phyloP scores from a whole-genome alignment of 2,113 vertebrate species.

The Aspidoscelis tigris region DNA sequence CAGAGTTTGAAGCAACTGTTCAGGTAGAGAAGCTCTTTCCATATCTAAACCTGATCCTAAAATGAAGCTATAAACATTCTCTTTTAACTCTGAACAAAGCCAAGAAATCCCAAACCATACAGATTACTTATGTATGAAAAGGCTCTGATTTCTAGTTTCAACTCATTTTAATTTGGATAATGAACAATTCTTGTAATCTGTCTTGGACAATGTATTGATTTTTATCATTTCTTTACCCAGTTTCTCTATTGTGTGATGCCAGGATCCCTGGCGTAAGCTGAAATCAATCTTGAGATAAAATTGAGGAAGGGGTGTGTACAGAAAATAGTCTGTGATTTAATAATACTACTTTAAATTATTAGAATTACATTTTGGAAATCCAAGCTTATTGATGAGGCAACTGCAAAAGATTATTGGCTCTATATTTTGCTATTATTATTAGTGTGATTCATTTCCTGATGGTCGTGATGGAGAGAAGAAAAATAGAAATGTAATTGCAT shows the following conservation, averaged over 20 bases:
- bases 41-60: neutral
- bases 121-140: neutral
- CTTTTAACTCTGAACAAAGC: neutral
- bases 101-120: neutral
- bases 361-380: constrained; percentile 45
- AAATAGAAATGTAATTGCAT: constrained; percentile 37
- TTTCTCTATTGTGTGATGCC: neutral
- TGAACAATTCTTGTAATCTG: neutral
- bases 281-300: constrained; percentile 14
- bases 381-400: constrained; percentile 44
- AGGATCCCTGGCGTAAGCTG: neutral
- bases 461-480: constrained; percentile 30
- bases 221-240: neutral
- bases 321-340: constrained; percentile 22
- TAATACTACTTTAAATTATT: constrained; percentile 24
- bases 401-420: constrained; percentile 23
- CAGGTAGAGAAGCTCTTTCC: too few species aligned
- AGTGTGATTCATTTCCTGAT: constrained; percentile 50
- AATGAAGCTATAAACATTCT: neutral
- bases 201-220: neutral
- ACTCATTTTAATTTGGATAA: neutral
- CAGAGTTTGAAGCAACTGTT: too few species aligned
- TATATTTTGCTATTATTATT: constrained; percentile 22
- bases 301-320: neutral
- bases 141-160: neutral